These are phyloP conservation scores for Octonoba sinensis DNA, from an alignment of 2,888 invertebrate genomes.

Conservation along the genomic window DNA sequence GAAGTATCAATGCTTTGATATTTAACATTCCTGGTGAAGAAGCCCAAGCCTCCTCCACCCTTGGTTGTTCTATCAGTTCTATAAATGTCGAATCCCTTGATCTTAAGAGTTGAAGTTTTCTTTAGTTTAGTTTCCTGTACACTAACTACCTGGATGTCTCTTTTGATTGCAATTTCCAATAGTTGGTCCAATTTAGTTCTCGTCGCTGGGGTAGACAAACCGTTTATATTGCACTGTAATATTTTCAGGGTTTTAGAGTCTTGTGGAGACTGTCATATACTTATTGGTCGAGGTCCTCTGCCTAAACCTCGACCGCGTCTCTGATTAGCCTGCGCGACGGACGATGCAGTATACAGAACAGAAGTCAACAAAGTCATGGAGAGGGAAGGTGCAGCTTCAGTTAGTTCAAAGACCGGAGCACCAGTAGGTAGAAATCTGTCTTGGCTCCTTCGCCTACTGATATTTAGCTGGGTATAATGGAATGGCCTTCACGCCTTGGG, in stretches of 20 bases:
- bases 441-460: too few species aligned
- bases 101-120: neutral
- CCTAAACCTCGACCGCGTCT: too few species aligned
- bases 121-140: conserved; percentile 9
- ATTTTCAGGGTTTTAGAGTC: neutral
- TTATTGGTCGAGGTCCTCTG: too few species aligned
- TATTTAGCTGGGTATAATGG: neutral
- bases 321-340: too few species aligned
- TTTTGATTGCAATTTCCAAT: neutral
- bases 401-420: neutral
- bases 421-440: neutral
- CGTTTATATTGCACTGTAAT: conserved; percentile 1
- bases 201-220: neutral
- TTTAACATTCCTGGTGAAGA: neutral
- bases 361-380: neutral
- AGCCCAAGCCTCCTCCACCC: conserved; percentile 2
- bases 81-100: neutral
- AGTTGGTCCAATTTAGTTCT: neutral
- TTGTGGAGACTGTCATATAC: too few species aligned
- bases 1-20: neutral
- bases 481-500: neutral
- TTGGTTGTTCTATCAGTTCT: neutral
- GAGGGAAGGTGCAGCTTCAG: neutral
- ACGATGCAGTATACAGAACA: too few species aligned
- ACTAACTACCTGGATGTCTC: neutral